Evolutionary conservation across 2,888 invertebrate genomes (phyloP), one percentile per base, ranked within the genome.

Genomic region (Drosophila anceps): DNA sequence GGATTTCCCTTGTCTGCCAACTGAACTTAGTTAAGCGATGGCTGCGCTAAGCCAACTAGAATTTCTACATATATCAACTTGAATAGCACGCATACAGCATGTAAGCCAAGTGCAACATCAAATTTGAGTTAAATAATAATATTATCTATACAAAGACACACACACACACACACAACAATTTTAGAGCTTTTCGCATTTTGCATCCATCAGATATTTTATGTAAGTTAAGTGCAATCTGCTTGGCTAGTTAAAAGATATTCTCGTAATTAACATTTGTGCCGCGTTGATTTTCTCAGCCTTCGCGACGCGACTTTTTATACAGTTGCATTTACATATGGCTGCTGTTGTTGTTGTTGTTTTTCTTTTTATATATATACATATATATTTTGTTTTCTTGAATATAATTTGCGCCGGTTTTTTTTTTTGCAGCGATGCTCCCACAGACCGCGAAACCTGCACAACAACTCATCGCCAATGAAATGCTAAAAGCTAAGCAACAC

Each of bases 281-380:
- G 84, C 76, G 82, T 77, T 85, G 76, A 90, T 91, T 91, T 91
- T 91, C 91, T 85, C 91, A 91, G 91, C 91, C 91, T 91, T 91
- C 91, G 84, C 57, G 63, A 57, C 58, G 76, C 59, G 75, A 79
- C 58, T 70, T 73, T 79, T 64, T 71, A 58, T 67, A 55, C 63
- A 64, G 65, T 31, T 69, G 75, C 62, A 81, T 73, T 73, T 70
- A 66, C 79, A 78, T 76, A 68, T 65, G 61, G 74, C 43, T 62
- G 50, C 64, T 66, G 65, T 43, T 78, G 62, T 46, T 64, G 68
- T 65, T 66, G 57, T 61, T 51, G 53, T 60, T 73, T 53, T 39
- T 51, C 9, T 59, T 27, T 37, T 10, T 65, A 1, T 15, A 15
- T 60, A 29, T 46, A 20, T 67, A 1, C n/a, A 15, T 55, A n/a